Evolutionary conservation across 2,797 vertebrate species (phyloP).

Genomic region (Pseudochaenichthys georgianus): DNA sequence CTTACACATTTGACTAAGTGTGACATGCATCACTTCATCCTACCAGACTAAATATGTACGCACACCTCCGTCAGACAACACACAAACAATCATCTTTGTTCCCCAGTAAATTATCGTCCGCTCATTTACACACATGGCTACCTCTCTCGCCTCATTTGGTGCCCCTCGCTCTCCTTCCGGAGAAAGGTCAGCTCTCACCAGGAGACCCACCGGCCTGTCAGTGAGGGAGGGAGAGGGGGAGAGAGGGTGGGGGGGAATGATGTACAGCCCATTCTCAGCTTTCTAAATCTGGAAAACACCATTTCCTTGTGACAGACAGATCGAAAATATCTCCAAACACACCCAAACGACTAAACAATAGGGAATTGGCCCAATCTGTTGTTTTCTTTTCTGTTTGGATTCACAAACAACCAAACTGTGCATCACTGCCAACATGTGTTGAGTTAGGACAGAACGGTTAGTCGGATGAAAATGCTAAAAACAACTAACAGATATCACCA

Average conservation of each 20-base stretch:
- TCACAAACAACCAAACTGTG: background rate
- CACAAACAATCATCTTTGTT: constrained; percentile 48
- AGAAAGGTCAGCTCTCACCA: constrained; percentile 84
- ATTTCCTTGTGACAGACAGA: constrained; percentile 4
- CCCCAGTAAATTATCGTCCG: constrained; percentile 66
- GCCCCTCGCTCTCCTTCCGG: constrained; percentile 58
- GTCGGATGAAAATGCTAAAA: too few relatives aligned
- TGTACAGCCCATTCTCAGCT: constrained; percentile 31
- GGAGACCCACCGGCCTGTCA: constrained; percentile 70
- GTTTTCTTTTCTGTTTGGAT: background rate
- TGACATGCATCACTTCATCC: constrained; percentile 15
- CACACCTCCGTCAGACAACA: constrained; percentile 49
- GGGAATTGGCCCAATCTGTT: background rate
- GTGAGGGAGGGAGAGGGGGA: constrained; percentile 20
- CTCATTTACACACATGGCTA: constrained; percentile 66
- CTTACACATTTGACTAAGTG: constrained; percentile 37
- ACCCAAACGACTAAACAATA: background rate
- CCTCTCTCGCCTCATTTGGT: constrained; percentile 56
- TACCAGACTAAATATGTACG: constrained; percentile 8
- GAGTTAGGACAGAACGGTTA: too few relatives aligned
- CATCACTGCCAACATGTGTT: background rate
- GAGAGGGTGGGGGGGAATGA: constrained; percentile 50
- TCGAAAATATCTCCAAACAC: background rate
- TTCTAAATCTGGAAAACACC: constrained; percentile 40
- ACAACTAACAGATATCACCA: too few relatives aligned